Percentiles rank a stretch among this genome's conserved stretches.
Conservation (phyloP, 2,113 vertebrate genomes). For the Anguilla rostrata region DNA sequence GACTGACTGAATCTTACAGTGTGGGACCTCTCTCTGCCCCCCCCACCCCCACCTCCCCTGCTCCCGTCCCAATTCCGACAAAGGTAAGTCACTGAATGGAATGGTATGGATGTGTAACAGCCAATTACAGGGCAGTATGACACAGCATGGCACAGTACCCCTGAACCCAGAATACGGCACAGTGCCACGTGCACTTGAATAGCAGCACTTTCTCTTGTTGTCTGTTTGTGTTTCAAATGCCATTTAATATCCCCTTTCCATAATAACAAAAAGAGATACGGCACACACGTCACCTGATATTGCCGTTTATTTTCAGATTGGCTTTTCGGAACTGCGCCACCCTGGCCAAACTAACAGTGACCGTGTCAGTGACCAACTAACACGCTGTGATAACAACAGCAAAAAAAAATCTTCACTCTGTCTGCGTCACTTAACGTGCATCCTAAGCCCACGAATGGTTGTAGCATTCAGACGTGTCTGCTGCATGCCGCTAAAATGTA, state of each 20-base stretch:
- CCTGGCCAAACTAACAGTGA: background rate
- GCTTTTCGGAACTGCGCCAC: background rate
- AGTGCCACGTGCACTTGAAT: background rate
- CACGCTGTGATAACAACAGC: background rate
- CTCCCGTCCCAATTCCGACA: background rate
- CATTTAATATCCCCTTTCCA: background rate
- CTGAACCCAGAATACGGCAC: background rate
- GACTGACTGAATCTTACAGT: background rate
- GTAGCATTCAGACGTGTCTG: background rate
- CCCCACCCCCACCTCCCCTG: background rate
- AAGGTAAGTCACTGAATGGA: slow-evolving; percentile 1
- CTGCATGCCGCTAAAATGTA: background rate
- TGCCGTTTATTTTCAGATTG: background rate
- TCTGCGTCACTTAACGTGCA: background rate
- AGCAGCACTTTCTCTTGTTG: background rate
- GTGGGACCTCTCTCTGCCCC: background rate
- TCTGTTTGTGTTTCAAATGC: background rate
- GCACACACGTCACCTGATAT: background rate
- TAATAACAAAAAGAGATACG: background rate
- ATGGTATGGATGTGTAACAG: background rate
- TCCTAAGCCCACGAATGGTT: background rate
- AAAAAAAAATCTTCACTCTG: background rate
- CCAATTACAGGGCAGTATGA: slow-evolving; percentile 4
- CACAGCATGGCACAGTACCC: slow-evolving; percentile 16
- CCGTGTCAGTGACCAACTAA: too few species aligned